Conservation (phyloP, 2,888 invertebrate species). For the Eristalis pertinax region DNA sequence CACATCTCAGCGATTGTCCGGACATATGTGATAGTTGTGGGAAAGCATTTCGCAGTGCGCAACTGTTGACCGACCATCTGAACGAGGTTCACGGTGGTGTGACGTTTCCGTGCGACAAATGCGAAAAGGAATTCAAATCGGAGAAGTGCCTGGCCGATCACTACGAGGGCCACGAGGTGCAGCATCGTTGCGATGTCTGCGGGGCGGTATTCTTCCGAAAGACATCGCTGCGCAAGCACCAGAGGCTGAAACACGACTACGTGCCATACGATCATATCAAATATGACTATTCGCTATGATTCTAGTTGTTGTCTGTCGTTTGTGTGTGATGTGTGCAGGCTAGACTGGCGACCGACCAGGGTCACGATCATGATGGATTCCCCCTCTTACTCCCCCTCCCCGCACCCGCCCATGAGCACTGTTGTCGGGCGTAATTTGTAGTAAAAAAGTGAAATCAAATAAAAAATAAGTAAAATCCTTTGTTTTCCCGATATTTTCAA, state of each 20-base stretch:
- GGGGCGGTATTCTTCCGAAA: constrained; percentile 48
- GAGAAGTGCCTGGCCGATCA: not conserved
- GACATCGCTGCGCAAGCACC: constrained; percentile 49
- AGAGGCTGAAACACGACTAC: constrained; percentile 51
- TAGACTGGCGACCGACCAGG: too few species aligned
- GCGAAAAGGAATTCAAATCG: constrained; percentile 24
- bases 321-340: not conserved
- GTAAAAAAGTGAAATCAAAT: not conserved
- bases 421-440: not conserved
- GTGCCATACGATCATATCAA: not conserved
- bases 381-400: too few species aligned
- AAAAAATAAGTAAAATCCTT: not conserved
- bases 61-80: constrained; percentile 29
- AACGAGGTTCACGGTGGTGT: constrained; percentile 40
- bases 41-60: constrained; percentile 14
- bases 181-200: constrained; percentile 39
- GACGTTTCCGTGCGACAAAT: constrained; percentile 23
- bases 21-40: constrained; percentile 53
- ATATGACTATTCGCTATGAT: constrained; percentile 26
- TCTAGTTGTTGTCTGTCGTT: not conserved
- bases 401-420: too few species aligned
- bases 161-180: not conserved
- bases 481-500: not conserved
- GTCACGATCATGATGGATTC: too few species aligned
- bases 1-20: constrained; percentile 22